phyloP scores from a whole-genome alignment of 1,140 invertebrate genomes.

The Drosophila repletoides region DNA sequence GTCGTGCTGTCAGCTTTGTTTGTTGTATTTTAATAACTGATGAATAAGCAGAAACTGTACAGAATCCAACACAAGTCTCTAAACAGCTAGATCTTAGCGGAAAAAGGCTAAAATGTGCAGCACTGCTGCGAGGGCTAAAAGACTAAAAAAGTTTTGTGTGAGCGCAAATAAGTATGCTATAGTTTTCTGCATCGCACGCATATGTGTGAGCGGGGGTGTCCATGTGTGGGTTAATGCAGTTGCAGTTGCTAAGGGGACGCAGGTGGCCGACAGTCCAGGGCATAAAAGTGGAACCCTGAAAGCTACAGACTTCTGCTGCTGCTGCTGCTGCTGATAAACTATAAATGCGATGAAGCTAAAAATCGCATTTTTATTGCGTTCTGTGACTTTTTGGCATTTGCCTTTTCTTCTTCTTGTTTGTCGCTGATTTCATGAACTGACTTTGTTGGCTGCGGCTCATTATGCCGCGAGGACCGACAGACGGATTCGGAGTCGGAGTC shows the following conservation, averaged over 20 bases:
- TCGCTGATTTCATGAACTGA: conserved; percentile 68
- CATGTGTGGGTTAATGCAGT: conserved; percentile 50
- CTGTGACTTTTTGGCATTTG: conserved; percentile 8
- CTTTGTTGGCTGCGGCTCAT: conserved; percentile 61
- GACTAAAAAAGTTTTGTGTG: conserved; percentile 35
- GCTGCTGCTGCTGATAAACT: conserved; percentile 31
- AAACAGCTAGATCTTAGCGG: too few relatives aligned
- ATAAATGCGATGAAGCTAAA: conserved; percentile 46
- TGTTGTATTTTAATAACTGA: too few relatives aligned
- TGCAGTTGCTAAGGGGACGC: conserved; percentile 36
- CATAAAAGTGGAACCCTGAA: too few relatives aligned
- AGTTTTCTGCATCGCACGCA: conserved; percentile 35
- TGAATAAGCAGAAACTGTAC: too few relatives aligned
- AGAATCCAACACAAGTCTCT: too few relatives aligned
- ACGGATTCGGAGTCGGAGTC: not conserved
- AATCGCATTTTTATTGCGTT: conserved; percentile 39
- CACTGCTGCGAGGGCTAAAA: conserved; percentile 12
- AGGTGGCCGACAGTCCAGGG: too few relatives aligned
- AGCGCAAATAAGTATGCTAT: conserved; percentile 42
- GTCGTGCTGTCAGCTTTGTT: too few relatives aligned
- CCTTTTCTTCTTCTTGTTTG: conserved; percentile 54
- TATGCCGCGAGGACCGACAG: conserved; percentile 52
- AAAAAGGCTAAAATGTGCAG: too few relatives aligned
- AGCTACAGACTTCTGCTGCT: too few relatives aligned
- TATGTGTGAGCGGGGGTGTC: conserved; percentile 34